Evolutionary conservation across 2,888 invertebrate genomes (phyloP), one percentile per base, ranked within the genome.

Genomic region (Macrophya annulata): DNA sequence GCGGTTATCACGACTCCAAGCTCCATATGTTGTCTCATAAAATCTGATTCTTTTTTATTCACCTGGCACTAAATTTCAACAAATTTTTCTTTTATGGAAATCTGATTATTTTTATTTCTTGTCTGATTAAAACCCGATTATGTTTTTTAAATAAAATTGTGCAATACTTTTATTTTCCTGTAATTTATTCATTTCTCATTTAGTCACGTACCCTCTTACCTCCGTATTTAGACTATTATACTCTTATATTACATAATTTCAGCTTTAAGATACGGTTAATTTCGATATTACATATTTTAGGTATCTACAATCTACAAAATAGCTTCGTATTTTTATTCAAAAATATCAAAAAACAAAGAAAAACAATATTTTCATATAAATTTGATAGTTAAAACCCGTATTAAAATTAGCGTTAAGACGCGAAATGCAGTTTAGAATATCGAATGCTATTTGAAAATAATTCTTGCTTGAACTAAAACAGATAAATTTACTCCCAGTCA

Each of bases 61-160:
- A 31, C 17, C 17, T 37, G 51, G n/a, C 48, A 55, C 3, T 55
- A 77, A 74, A 25, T 45, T 25, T 74, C 12, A 74, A 74, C 12
- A 4, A 37, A 37, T 37, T 68, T 37, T 43, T 71, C 71, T 40
- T 43, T 71, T 40, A 9, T 37, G 9, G 25, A 48, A 76, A 43
- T 48, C 25, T 48, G 48, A 25, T n/a, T 76, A 45, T 76, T 15
- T 6, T 8, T 62, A 15, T 40, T 15, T 21, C n/a, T 40, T 45
- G 74, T 25, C 74, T 6, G 37, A 74, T 45, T 74, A 74, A 74
- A 74, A 45, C 31, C 74, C 45, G 74, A 43, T 3, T 74, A 74
- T 21, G 10, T 45, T 74, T 74, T 45, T 74, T 45, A 5, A 45
- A 74, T 74, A 76, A 48, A 48, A 51, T 37, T 17, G 5, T 37